Evolutionary conservation across 2,888 invertebrate species (phyloP).

Genomic region (Phalera bucephala): DNA sequence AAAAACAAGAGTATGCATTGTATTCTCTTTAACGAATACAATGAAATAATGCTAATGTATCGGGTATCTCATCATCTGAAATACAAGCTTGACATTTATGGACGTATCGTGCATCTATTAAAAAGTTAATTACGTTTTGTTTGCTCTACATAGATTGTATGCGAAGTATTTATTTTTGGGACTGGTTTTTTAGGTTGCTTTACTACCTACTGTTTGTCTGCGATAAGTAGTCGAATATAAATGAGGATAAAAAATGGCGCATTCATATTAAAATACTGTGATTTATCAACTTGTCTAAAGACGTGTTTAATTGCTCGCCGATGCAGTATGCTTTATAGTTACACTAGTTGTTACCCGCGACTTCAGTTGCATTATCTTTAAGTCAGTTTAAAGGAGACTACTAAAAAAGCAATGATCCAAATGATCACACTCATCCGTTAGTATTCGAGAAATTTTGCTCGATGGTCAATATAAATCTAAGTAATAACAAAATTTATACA

Average conservation of each 20-base stretch:
- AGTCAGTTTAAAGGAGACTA: no score
- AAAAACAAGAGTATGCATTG: conserved; percentile 17
- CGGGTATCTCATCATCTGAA: conserved; percentile 8
- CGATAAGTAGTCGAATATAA: not conserved
- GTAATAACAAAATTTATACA: conserved; percentile 3
- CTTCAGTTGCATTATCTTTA: no score
- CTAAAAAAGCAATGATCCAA: no score
- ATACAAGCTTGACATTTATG: conserved; percentile 2
- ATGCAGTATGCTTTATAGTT: no score
- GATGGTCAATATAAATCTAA: not conserved
- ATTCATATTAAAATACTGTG: no score
- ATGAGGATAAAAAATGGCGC: not conserved
- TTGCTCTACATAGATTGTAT: not conserved
- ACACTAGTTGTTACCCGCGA: no score
- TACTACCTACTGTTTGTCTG: not conserved
- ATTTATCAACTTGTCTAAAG: no score
- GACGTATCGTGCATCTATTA: conserved; percentile 1
- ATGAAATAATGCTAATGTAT: conserved; percentile 7
- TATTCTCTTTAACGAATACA: conserved; percentile 6
- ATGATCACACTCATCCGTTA: no score
- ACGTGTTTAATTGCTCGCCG: no score
- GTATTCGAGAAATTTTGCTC: no score
- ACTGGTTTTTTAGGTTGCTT: not conserved
- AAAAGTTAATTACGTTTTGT: not conserved
- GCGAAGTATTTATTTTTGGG: no score